Base-by-base conservation (phyloP, 1,140 invertebrate genomes). In the Drosophila mayri region DNA sequence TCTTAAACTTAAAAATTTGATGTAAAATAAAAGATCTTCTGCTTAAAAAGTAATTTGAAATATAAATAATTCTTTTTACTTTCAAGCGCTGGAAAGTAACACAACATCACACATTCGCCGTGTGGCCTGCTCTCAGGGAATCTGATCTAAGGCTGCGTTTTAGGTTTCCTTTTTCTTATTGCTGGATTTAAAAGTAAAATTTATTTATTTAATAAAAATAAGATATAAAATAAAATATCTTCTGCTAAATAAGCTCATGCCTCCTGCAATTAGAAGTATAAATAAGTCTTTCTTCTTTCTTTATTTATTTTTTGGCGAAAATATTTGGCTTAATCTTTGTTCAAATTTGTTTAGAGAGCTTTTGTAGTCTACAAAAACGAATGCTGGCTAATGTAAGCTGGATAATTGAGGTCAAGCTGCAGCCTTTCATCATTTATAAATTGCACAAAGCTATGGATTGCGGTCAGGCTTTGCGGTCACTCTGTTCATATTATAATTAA, bases 401-500 rank as follows among this genome's bases (percentile, higher is more conserved):
- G 3, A 16, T 67, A 50, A 35, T 43, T 35, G n/a, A 28, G 38
- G 35, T 28, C 25, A 28, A 32, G 16, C 57, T n/a, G 2, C 5
- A n/a, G 40, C 25, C 5, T 41, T 16, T 38, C 18, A 22, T 16
- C 61, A 50, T 41, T 47, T 49, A 14, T 6, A 41, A 65, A 58
- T 47, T 58, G 37, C 65, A 58, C 25, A 47, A 40, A 35, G 49
- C 65, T 7, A 22, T 40, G 35, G 28, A 71, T 59, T 72, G 43
- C 54, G 68, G 68, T 41, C 28, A 22, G 37, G 20, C 22, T 28
- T 30, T 72, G 68, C 41, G 68, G 68, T 35, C 30, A 43, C 9
- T 54, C 20, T 37, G n/a, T n/a, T 14, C 43, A 55, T 49, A 30
- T 41, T 41, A 72, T 72, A 72, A 59, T 75, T 65, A 50, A 55